Evolutionary conservation across 2,888 invertebrate species (phyloP).

Genomic region (Abscondita cerata): DNA sequence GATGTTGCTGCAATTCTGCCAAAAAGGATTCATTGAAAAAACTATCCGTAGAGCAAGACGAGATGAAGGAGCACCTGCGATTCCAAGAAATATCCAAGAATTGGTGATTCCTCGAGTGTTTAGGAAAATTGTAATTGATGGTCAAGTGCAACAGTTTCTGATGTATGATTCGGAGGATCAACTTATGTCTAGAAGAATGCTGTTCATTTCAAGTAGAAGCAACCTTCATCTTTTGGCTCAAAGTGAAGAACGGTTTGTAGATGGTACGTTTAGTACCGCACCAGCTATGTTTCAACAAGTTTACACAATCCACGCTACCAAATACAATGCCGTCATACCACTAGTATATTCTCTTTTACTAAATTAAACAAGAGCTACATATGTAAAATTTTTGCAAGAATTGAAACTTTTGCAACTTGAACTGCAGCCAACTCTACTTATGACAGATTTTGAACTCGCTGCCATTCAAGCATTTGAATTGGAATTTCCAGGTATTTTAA

Average conservation of each 20-base stretch:
- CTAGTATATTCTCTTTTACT: too few species aligned
- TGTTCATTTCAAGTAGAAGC: background rate
- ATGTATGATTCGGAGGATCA: background rate
- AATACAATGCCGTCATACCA: constrained; percentile 3
- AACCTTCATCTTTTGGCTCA: background rate
- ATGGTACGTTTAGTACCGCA: constrained; percentile 5
- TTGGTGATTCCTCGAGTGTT: background rate
- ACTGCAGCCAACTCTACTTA: too few species aligned
- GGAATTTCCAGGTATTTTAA: too few species aligned
- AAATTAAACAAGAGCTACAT: too few species aligned
- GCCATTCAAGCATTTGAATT: too few species aligned
- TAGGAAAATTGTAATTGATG: background rate
- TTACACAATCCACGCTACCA: constrained; percentile 5
- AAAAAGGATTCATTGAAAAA: constrained; percentile 6
- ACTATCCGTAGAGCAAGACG: constrained; percentile 6
- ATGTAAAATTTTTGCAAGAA: too few species aligned
- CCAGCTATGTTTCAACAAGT: constrained; percentile 11
- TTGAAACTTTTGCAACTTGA: too few species aligned
- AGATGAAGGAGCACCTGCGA: background rate
- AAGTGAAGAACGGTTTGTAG: background rate
- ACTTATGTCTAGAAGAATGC: background rate
- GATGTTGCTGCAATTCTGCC: constrained; percentile 12
- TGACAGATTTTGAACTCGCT: too few species aligned
- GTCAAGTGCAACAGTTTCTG: background rate
- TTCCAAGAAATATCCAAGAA: constrained; percentile 1